A percentile compares a stretch with the other conserved stretches of the same genome.
Conservation (phyloP, 1,140 invertebrate species). For the Micrasema longulum region DNA sequence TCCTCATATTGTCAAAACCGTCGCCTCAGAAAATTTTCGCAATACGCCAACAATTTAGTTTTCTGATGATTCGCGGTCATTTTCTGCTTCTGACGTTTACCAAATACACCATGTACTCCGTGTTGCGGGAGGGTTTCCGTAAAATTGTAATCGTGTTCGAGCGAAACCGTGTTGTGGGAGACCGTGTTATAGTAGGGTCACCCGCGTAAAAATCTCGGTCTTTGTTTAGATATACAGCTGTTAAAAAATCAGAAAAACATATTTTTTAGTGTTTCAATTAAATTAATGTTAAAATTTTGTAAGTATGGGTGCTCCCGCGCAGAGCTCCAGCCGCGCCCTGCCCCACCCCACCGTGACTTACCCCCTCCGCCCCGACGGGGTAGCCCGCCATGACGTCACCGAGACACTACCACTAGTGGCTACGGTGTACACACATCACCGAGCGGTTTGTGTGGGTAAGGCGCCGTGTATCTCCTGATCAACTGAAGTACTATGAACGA, state of each 20-base stretch:
- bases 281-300: background rate
- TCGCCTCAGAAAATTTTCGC: too few species aligned
- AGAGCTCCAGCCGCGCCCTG: slow-evolving; percentile 1
- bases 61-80: too few species aligned
- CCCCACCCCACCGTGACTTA: background rate
- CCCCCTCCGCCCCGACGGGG: background rate
- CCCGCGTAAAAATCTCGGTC: background rate
- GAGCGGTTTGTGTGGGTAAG: background rate
- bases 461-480: background rate
- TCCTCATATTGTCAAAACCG: too few species aligned
- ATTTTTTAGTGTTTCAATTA: background rate
- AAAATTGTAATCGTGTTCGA: too few species aligned
- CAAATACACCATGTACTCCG: too few species aligned
- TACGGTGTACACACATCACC: background rate
- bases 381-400: slow-evolving; percentile 26
- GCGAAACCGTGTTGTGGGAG: too few species aligned
- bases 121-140: too few species aligned
- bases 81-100: too few species aligned
- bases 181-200: too few species aligned
- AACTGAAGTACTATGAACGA: background rate
- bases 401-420: slow-evolving; percentile 1
- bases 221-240: background rate
- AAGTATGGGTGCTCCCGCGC: slow-evolving; percentile 3
- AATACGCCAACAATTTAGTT: too few species aligned
- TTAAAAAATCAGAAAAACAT: background rate